Evolutionary conservation across 2,113 vertebrate species (phyloP).

Genomic region (Leptosomus discolor): DNA sequence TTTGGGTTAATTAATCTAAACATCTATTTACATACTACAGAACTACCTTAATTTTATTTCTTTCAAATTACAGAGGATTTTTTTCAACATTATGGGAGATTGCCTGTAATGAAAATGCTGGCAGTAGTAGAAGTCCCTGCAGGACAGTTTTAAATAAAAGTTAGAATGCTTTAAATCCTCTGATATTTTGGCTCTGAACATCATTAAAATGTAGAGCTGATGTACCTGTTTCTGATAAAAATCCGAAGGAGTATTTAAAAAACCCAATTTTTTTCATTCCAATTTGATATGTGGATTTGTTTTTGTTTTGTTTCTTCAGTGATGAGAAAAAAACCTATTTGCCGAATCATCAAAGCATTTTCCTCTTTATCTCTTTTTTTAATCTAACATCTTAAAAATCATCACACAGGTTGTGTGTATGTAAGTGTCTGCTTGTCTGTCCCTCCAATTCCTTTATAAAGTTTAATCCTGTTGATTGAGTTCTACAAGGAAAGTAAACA

Average conservation of each 20-base stretch:
- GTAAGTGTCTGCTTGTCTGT: neutral
- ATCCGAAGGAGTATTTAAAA: neutral
- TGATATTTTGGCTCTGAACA: neutral
- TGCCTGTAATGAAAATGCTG: neutral
- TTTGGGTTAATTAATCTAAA: neutral
- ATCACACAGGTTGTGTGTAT: neutral
- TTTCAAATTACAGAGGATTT: neutral
- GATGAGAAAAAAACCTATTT: neutral
- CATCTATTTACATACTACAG: neutral
- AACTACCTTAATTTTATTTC: neutral
- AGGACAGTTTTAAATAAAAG: neutral
- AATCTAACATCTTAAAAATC: neutral
- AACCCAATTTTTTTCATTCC: fast-evolving
- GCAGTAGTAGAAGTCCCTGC: neutral
- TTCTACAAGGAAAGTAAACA: neutral
- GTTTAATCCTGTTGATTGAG: neutral
- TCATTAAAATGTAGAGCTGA: neutral
- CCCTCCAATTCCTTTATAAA: neutral
- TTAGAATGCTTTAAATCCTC: neutral
- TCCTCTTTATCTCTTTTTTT: neutral
- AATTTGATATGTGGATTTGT: neutral
- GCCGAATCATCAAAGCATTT: neutral
- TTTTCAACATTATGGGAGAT: neutral
- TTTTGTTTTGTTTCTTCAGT: neutral
- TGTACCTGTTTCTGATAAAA: neutral